These are phyloP conservation scores for Noturus placidus DNA, from an alignment of 2,113 vertebrate genomes.

Conservation along the genomic window DNA sequence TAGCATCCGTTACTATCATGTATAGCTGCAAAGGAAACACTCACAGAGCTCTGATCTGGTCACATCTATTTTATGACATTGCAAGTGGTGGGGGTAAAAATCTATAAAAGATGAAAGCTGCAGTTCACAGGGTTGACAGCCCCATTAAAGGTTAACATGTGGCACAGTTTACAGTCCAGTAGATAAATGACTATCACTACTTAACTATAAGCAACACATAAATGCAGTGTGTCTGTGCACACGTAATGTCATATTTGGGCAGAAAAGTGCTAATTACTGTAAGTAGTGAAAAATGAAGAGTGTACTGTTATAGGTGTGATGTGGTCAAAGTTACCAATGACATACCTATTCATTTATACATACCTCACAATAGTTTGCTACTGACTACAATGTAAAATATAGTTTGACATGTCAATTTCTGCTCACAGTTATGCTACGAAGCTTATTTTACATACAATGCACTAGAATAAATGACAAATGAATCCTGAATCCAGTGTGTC, in stretches of 20 bases:
- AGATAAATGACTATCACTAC: not conserved
- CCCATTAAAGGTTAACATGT: constrained; percentile 17
- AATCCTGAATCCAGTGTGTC: not conserved
- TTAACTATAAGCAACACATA: not conserved
- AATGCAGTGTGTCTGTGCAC: not conserved
- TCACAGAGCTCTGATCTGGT: not conserved
- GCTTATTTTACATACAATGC: not conserved
- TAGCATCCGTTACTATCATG: not conserved
- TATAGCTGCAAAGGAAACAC: not conserved
- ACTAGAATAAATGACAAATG: not conserved
- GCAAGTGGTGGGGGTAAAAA: not conserved
- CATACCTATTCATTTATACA: not conserved
- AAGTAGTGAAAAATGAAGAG: not conserved
- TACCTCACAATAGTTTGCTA: not conserved
- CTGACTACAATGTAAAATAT: not conserved
- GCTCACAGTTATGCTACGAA: not conserved
- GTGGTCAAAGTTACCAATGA: not conserved
- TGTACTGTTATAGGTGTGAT: not conserved
- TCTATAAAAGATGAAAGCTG: constrained; percentile 13
- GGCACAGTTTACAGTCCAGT: not conserved
- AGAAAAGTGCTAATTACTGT: not conserved
- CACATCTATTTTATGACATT: constrained; percentile 24
- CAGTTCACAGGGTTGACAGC: constrained; percentile 3
- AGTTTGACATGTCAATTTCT: not conserved
- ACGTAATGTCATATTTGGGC: not conserved